Evolutionary conservation across 2,113 vertebrate species (phyloP).

Genomic region (Periophthalmus modestus): DNA sequence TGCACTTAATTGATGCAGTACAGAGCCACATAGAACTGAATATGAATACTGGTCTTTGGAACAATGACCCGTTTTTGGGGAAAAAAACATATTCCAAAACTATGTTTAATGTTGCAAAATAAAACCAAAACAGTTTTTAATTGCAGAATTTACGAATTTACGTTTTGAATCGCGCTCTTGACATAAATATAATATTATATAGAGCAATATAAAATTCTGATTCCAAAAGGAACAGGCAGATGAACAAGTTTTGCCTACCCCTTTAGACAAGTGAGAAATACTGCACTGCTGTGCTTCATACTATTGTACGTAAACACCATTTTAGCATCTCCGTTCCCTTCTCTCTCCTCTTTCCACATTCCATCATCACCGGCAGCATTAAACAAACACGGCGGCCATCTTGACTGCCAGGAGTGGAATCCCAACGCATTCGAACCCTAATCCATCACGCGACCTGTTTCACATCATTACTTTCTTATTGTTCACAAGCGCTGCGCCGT

Average conservation of each 20-base stretch:
- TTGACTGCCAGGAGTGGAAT: conserved; percentile 6
- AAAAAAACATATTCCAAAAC: no score
- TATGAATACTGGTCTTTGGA: no score
- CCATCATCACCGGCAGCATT: not conserved
- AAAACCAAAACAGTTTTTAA: no score
- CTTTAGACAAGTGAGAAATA: not conserved
- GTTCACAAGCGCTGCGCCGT: conserved; percentile 38
- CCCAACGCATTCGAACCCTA: conserved; percentile 12
- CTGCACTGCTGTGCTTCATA: not conserved
- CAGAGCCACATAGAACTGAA: no score
- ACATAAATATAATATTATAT: no score
- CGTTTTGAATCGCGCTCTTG: no score
- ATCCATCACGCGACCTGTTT: conserved; percentile 31
- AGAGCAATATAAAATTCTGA: no score
- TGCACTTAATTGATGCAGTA: no score
- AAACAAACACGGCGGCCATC: not conserved
- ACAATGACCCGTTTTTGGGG: no score
- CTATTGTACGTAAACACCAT: not conserved
- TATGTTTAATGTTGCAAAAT: no score
- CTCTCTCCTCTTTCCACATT: not conserved
- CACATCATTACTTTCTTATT: conserved; percentile 47
- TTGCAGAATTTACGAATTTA: no score
- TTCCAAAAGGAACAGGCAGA: not conserved
- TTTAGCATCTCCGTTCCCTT: not conserved
- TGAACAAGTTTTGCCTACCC: no score